phyloP scores from a whole-genome alignment of 2,888 invertebrate genomes.

The Tipula unca region DNA sequence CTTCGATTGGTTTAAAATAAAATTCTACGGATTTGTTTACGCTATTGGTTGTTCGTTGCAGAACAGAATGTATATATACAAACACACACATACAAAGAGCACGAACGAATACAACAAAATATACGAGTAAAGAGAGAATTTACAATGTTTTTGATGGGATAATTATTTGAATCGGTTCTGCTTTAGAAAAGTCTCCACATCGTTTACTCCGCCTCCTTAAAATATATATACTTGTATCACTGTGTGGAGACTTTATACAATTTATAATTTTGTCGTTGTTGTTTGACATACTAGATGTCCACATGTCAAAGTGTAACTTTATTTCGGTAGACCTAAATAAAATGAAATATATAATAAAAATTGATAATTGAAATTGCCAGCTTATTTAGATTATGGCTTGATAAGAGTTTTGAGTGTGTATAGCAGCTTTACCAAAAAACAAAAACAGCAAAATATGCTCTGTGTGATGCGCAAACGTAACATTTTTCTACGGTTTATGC shows the following conservation, averaged over 20 bases:
- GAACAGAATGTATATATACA: background rate
- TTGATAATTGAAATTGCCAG: background rate
- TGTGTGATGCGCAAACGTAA: background rate
- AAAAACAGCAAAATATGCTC: background rate
- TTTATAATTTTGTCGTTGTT: background rate
- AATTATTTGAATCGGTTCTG: background rate
- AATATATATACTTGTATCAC: background rate
- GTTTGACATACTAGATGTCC: too few relatives aligned
- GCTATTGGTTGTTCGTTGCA: conserved; percentile 8
- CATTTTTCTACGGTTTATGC: background rate
- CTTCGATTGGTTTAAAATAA: background rate
- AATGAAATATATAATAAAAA: background rate
- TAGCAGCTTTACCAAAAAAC: too few relatives aligned
- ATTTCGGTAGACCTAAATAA: too few relatives aligned
- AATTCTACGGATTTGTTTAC: conserved; percentile 8
- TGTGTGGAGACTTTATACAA: background rate
- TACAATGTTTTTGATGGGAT: background rate
- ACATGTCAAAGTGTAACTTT: background rate
- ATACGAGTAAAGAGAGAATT: background rate
- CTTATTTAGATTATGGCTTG: background rate
- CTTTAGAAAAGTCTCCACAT: background rate
- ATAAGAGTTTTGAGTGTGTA: background rate
- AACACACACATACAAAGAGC: background rate
- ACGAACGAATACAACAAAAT: background rate
- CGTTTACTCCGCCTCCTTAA: background rate